These are phyloP conservation scores for Astropecten irregularis DNA, from an alignment of 53 echinoderm and acorn worm species.

Conservation along the genomic window DNA sequence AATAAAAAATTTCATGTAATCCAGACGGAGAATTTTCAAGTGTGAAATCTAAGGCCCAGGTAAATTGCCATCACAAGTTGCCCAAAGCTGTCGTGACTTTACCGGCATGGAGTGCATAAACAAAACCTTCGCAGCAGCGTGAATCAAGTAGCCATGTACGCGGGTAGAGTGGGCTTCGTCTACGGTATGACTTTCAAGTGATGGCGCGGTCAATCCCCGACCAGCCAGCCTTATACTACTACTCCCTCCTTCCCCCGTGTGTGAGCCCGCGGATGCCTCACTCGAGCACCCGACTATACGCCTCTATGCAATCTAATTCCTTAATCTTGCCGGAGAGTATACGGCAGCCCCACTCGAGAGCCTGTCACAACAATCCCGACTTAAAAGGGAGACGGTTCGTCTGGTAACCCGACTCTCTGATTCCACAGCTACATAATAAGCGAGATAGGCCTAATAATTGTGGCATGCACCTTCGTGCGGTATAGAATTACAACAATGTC, in stretches of 20 bases:
- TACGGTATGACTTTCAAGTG: slow-evolving; percentile 27
- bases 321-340: slow-evolving; percentile 43
- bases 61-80: slow-evolving; percentile 31
- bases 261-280: no score
- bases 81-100: background rate
- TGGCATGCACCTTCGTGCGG: no score
- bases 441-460: no score
- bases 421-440: slow-evolving; percentile 8
- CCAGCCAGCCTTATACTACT: background rate
- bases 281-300: slow-evolving; percentile 41
- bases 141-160: background rate
- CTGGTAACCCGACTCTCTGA: slow-evolving; percentile 14
- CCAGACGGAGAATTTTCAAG: background rate
- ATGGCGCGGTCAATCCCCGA: background rate
- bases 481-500: no score
- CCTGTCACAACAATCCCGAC: slow-evolving; percentile 20
- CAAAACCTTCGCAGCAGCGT: slow-evolving; percentile 14
- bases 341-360: background rate
- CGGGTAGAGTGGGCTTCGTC: background rate
- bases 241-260: no score
- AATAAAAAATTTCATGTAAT: no score
- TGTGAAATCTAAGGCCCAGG: slow-evolving; percentile 6
- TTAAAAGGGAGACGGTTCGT: slow-evolving; percentile 24
- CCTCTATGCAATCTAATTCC: slow-evolving; percentile 22
- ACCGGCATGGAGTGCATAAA: slow-evolving; percentile 31